These are phyloP conservation scores for Selene dorsalis DNA, from an alignment of 2,797 vertebrate genomes.

Conservation along the genomic window DNA sequence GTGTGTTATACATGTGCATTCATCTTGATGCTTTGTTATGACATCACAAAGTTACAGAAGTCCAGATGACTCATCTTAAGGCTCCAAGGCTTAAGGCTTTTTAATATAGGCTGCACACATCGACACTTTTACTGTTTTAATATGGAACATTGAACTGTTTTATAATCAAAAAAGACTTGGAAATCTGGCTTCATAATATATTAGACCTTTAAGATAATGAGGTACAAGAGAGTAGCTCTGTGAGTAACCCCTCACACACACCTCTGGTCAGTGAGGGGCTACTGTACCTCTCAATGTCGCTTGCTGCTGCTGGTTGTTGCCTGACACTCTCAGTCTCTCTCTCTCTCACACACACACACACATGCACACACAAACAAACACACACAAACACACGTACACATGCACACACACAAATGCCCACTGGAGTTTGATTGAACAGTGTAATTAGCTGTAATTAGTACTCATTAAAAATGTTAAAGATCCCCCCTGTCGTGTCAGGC, in stretches of 20 bases:
- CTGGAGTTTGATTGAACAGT: conserved; percentile 82
- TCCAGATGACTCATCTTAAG: too few species aligned
- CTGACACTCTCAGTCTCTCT: neutral
- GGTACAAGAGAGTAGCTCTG: neutral
- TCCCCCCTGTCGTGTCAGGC: conserved; percentile 63
- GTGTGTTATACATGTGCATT: too few species aligned
- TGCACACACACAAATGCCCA: conserved; percentile 29
- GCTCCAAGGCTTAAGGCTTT: too few species aligned
- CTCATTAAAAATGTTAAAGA: conserved; percentile 82
- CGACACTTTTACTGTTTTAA: too few species aligned
- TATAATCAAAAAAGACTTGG: too few species aligned
- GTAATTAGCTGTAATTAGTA: conserved; percentile 83
- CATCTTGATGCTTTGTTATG: too few species aligned
- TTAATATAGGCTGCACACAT: too few species aligned
- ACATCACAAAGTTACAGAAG: too few species aligned
- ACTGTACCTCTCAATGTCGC: conserved; percentile 20
- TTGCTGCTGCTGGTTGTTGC: conserved; percentile 36
- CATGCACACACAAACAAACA: conserved; percentile 24
- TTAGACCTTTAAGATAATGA: neutral
- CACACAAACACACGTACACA: conserved; percentile 21
- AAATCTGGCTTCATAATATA: neutral
- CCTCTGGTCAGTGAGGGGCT: neutral
- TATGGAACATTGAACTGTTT: too few species aligned
- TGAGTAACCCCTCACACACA: neutral
- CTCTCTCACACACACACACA: neutral